Base-by-base conservation (phyloP, 2,113 vertebrate genomes). In the Amphilophus citrinellus region DNA sequence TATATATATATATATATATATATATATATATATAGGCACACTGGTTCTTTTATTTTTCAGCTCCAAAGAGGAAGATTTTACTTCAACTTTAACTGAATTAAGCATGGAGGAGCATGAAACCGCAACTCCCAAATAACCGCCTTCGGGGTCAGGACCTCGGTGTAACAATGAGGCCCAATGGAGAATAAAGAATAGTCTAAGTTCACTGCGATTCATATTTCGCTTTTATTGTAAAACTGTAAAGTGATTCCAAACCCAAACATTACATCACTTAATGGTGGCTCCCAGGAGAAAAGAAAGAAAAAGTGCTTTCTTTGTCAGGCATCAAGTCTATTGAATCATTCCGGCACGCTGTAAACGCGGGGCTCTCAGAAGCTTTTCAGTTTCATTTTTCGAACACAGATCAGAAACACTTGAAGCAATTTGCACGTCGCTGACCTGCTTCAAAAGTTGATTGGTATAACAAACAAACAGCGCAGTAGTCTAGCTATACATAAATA, bases 61-160 rank as follows among this genome's bases (percentile, higher is more conserved):
- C 18, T 73, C 44, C 37, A 80, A 53, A 76, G 32, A 9, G 39
- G 2, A 58, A 7, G 2, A 61, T 60, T 80, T 32, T 68, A 30
- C 11, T 78, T 68, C 39, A 58, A 78, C 77, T 75, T 76, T 77
- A 84, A 57, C 22, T 10, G 39, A 83, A 84, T 75, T 50, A 82
- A 73, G 18, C 73, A 77, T n/a, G 17, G 14, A 63, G 53, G 32
- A 77, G 39, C 63, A 57, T 88, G 76, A 86, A 91, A 79, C 62
- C 62, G 56, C 61, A 83, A 30, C 58, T 81, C 42, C 30, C 58
- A 58, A 60, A 14, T 32, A 82, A 66, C 39, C 53, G 56, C 68
- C 77, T 57, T 44, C 4, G 17, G 53, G 82, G 84, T 88, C 92
- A 87, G 65, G 86, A 91, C 87, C 85, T 68, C 1, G 3, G 59